Percentiles rank a stretch among this genome's conserved stretches.
Evolutionary conservation across 2,797 vertebrate species (phyloP).

Genomic region (Euphonia xanthogaster): DNA sequence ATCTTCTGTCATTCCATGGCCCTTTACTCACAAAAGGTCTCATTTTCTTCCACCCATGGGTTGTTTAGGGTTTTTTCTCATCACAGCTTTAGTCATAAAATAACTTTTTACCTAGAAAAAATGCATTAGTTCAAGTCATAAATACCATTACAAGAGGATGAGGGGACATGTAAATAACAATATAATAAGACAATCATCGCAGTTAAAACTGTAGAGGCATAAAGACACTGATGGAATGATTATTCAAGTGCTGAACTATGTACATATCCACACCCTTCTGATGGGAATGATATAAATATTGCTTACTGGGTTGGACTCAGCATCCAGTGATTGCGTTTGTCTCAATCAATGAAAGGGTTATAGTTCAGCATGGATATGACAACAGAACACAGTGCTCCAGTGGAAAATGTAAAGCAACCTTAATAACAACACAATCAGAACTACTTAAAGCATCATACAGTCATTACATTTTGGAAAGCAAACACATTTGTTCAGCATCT

Average conservation of each 20-base stretch:
- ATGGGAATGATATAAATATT: neutral
- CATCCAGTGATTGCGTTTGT: neutral
- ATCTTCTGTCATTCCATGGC: neutral
- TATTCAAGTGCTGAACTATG: neutral
- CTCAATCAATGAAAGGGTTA: neutral
- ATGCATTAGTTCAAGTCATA: neutral
- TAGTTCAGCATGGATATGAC: neutral
- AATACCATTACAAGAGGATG: neutral
- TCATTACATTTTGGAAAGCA: neutral
- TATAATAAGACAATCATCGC: neutral
- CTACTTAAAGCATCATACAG: neutral
- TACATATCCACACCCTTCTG: neutral
- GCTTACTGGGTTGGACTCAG: neutral
- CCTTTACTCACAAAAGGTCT: neutral
- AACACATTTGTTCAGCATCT: slow-evolving; percentile 30
- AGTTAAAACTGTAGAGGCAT: neutral
- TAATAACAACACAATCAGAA: slow-evolving; percentile 18
- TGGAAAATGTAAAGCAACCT: slow-evolving; percentile 21
- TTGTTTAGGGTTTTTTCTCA: neutral
- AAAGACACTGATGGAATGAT: neutral
- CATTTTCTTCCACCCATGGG: neutral
- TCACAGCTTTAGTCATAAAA: neutral
- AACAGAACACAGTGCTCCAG: neutral
- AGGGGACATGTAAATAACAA: neutral
- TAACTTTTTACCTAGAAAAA: neutral